Evolutionary conservation across 2,797 vertebrate species (phyloP).

Genomic region (Trichosurus vulpecula): DNA sequence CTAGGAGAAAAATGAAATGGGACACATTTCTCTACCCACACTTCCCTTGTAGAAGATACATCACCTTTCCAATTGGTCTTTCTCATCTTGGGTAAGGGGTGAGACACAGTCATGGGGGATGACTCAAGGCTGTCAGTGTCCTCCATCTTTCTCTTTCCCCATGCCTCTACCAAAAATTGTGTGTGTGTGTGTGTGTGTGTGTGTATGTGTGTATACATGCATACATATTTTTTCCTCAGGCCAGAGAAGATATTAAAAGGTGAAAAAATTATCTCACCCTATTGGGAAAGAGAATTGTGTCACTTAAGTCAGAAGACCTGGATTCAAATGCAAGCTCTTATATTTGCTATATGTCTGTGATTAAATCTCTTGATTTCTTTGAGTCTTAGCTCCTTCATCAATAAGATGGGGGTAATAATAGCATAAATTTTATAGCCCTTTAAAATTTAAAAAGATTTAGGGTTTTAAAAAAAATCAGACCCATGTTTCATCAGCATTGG

Average conservation of each 20-base stretch:
- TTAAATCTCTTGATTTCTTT: not conserved
- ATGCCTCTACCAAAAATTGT: too few species aligned
- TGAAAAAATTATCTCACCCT: not conserved
- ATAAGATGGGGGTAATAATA: not conserved
- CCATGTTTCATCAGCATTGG: not conserved
- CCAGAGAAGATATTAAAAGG: not conserved
- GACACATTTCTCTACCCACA: not conserved
- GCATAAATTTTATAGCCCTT: not conserved
- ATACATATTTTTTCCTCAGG: not conserved
- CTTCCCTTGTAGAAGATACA: not conserved
- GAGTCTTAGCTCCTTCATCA: not conserved
- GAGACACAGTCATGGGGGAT: not conserved
- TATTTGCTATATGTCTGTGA: not conserved
- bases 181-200: too few species aligned
- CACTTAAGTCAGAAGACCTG: not conserved
- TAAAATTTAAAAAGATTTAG: not conserved
- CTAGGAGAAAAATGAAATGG: not conserved
- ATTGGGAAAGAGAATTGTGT: not conserved
- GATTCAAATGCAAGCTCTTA: not conserved
- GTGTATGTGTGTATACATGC: too few species aligned
- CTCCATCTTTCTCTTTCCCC: too few species aligned
- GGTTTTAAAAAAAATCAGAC: not conserved
- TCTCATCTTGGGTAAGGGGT: not conserved
- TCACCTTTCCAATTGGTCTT: not conserved
- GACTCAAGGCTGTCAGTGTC: too few species aligned